Conservation (phyloP, 2,797 vertebrate genomes). For the Hapalemur alaotrensis region DNA sequence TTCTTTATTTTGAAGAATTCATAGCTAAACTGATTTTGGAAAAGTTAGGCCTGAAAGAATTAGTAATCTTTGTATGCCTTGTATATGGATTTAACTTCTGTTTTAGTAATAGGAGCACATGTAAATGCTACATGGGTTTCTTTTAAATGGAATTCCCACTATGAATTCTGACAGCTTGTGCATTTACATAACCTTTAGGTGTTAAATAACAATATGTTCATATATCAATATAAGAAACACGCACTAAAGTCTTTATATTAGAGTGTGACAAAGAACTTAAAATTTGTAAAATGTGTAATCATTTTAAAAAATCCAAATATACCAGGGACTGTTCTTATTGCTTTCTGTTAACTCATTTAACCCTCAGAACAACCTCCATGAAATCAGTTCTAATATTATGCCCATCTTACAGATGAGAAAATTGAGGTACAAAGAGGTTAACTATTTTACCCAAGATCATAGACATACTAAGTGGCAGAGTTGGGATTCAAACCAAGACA, state of each 20-base stretch:
- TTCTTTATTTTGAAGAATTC: slow-evolving; percentile 60
- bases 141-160: slow-evolving; percentile 35
- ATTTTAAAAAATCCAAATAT: not conserved
- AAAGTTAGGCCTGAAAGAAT: slow-evolving; percentile 54
- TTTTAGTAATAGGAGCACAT: not conserved
- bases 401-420: not conserved
- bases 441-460: not conserved
- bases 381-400: slow-evolving; percentile 1
- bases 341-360: slow-evolving; percentile 39
- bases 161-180: slow-evolving; percentile 14
- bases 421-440: not conserved
- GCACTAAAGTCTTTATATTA: slow-evolving; percentile 20
- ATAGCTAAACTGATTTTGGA: slow-evolving; percentile 18
- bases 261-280: slow-evolving; percentile 9
- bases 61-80: not conserved
- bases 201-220: slow-evolving; percentile 40
- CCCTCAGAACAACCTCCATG: not conserved
- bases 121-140: slow-evolving; percentile 10
- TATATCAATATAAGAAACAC: not conserved
- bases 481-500: slow-evolving; percentile 31
- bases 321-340: not conserved
- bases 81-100: slow-evolving; percentile 27
- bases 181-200: slow-evolving; percentile 28
- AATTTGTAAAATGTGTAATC: not conserved
- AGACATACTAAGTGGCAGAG: not conserved